Base-by-base conservation (phyloP, 2,797 vertebrate genomes). In the Megalops cyprinoides region DNA sequence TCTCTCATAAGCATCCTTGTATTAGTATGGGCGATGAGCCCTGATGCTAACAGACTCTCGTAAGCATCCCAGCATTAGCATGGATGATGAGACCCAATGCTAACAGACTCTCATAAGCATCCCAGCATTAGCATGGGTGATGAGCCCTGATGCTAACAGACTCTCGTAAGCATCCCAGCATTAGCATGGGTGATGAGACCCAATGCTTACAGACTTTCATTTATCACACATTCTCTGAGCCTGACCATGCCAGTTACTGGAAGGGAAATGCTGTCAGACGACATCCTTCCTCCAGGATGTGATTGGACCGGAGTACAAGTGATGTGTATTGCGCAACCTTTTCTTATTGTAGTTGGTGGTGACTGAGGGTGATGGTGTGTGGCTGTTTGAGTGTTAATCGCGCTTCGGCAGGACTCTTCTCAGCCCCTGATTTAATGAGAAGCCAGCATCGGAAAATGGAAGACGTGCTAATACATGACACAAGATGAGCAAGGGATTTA, bases 201-300 rank as follows among this genome's bases (percentile, higher is more conserved):
- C 9, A 39, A n/a, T 18, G n/a, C 6, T 8, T 71, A 44, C 15
- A 69, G 20, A 18, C 1, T 8, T 23, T 44, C 15, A 44, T 71
- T 65, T 44, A 23, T 74, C 42, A 71, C 49, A 69, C n/a, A 79
- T n/a, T 46, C 5, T 79, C 15, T 20, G 8, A 49, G 31, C 39
- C 12, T 31, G 48, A 73, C 46, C 49, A 6, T 10, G 39, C 37
- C 37, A 18, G 28, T 62, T 53, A 55, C 55, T 44, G 14, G 20
- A 58, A 60, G 58, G 58, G 56, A 81, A 65, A 48, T 25, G 56
- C 44, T 67, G 37, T 67, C 73, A 76, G 56, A 51, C 56, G 48
- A 28, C 58, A 67, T 67, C 60, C 56, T 78, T 81, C 56, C 79
- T 51, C 62, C 44, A 3, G 20, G 71, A 60, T 75, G 55, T 62